phyloP scores from a whole-genome alignment of 2,888 invertebrate genomes.

The Nomada lathburiana region DNA sequence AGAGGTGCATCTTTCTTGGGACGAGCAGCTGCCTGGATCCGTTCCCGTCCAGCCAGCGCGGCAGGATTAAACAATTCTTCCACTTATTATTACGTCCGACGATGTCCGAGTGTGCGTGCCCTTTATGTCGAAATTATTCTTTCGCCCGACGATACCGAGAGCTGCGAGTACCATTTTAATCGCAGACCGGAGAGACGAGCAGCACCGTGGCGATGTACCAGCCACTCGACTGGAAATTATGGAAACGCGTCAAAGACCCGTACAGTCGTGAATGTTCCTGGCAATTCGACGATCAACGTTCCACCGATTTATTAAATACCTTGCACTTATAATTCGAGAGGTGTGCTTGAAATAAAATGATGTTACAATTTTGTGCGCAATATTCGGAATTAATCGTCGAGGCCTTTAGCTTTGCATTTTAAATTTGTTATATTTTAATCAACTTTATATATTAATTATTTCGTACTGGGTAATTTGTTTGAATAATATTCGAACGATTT shows the following conservation, averaged over 20 bases:
- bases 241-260: not conserved
- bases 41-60: not conserved
- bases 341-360: no score
- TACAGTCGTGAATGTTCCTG: not conserved
- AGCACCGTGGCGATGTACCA: conserved; percentile 5
- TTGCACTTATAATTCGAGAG: no score
- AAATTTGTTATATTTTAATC: no score
- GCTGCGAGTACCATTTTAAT: conserved; percentile 38
- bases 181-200: conserved; percentile 7
- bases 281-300: conserved; percentile 19
- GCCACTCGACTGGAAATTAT: conserved; percentile 14
- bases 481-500: no score
- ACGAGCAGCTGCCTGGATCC: not conserved
- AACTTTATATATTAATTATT: no score
- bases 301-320: conserved; percentile 10
- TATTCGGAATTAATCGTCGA: no score
- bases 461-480: no score
- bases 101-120: conserved; percentile 38
- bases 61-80: conserved; percentile 34
- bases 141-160: not conserved
- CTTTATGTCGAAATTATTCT: conserved; percentile 40
- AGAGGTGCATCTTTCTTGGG: not conserved
- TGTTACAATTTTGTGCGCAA: no score
- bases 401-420: no score
- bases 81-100: conserved; percentile 34